phyloP scores from a whole-genome alignment of 1,140 invertebrate genomes.

The Panagrolaimus sp. region DNA sequence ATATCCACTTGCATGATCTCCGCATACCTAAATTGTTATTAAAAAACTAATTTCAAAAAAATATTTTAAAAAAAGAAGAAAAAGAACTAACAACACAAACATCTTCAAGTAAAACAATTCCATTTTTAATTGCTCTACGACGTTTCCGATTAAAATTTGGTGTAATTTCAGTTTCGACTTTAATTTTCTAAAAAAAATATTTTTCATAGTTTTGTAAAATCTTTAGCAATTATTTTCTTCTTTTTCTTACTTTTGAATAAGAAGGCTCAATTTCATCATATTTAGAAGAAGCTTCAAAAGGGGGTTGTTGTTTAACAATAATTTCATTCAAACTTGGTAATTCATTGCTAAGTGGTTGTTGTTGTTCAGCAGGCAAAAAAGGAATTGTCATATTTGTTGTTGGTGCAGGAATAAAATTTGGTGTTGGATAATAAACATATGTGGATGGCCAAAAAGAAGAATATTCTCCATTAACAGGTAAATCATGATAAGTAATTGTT shows the following conservation, averaged over 20 bases:
- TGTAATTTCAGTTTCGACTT: too few species aligned
- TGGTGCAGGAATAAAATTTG: not conserved
- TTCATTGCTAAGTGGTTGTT: not conserved
- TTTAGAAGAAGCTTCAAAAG: too few species aligned
- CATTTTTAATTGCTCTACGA: constrained; percentile 10
- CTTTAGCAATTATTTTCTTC: too few species aligned
- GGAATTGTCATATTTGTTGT: not conserved
- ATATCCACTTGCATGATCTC: constrained; percentile 9
- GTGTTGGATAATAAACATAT: not conserved
- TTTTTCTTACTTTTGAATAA: too few species aligned
- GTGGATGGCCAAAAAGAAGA: not conserved
- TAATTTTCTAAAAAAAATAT: too few species aligned
- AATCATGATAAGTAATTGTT: constrained; percentile 17
- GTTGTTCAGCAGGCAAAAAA: not conserved
- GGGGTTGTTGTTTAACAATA: too few species aligned
- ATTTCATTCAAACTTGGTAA: too few species aligned
- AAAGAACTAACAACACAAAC: not conserved
- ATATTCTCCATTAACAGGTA: not conserved
- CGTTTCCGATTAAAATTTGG: not conserved
- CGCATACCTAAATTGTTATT: not conserved
- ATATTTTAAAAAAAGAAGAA: too few species aligned
- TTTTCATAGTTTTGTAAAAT: too few species aligned
- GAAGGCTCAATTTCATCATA: too few species aligned
- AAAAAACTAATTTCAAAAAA: too few species aligned
- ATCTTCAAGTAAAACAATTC: constrained; percentile 7